These are phyloP conservation scores for Teleogryllus occipitalis DNA, from an alignment of 1,140 invertebrate genomes.

Conservation along the genomic window DNA sequence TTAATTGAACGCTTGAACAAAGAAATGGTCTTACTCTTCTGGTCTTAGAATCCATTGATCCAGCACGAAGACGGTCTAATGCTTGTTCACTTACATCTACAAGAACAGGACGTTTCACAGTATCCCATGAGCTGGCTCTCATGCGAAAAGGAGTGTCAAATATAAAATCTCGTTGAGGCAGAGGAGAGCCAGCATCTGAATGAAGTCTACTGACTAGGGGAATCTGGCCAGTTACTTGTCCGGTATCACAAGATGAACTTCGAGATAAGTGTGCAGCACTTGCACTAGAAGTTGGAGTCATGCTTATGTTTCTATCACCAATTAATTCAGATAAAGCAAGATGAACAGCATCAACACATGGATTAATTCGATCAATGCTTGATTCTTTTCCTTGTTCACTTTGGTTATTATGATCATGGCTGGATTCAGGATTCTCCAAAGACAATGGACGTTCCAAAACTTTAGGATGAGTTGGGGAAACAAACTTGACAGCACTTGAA, in stretches of 20 bases:
- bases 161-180: background rate
- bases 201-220: background rate
- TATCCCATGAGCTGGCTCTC: conserved; percentile 30
- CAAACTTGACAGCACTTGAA: conserved; percentile 9
- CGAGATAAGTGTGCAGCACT: background rate
- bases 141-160: conserved; percentile 25
- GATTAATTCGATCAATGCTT: too few species aligned
- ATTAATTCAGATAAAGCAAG: background rate
- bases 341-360: background rate
- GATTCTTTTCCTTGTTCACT: background rate
- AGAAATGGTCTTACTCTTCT: conserved; percentile 2
- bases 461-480: background rate
- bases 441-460: background rate
- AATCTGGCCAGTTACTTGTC: background rate
- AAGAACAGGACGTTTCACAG: conserved; percentile 23
- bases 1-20: background rate
- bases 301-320: background rate
- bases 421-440: background rate
- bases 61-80: conserved; percentile 17
- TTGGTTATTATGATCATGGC: background rate
- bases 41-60: conserved; percentile 21
- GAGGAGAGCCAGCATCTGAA: conserved; percentile 8
- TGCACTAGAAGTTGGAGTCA: background rate
- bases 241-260: background rate
- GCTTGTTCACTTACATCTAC: background rate